These are phyloP conservation scores for Zaprionus capensis DNA, from an alignment of 1,140 invertebrate species.

Conservation along the genomic window DNA sequence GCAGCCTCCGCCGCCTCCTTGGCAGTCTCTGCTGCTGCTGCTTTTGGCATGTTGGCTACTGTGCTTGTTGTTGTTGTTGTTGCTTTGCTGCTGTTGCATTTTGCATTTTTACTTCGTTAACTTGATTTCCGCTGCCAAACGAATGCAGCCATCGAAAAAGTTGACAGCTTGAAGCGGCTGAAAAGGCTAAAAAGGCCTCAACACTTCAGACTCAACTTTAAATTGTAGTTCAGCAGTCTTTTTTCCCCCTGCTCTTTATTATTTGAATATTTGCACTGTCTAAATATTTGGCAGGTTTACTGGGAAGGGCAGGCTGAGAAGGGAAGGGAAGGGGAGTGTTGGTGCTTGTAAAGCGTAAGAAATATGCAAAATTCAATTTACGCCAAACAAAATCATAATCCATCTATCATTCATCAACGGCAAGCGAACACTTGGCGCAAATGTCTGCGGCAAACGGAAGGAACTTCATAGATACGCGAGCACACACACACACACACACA, in stretches of 20 bases:
- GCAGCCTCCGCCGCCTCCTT: neutral
- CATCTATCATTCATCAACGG: constrained; percentile 83
- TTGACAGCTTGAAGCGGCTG: constrained; percentile 66
- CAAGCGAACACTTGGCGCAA: constrained; percentile 62
- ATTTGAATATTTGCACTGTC: constrained; percentile 58
- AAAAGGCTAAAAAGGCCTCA: constrained; percentile 35
- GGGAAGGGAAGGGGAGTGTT: neutral
- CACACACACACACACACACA: constrained; percentile 55
- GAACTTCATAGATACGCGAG: constrained; percentile 78
- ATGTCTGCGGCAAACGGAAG: constrained; percentile 72
- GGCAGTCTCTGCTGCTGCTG: neutral
- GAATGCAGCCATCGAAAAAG: constrained; percentile 65
- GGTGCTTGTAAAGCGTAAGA: constrained; percentile 43
- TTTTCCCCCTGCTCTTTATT: constrained; percentile 7
- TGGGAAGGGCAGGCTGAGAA: neutral
- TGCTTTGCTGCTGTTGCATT: constrained; percentile 63
- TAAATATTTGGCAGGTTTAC: constrained; percentile 35
- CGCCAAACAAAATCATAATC: constrained; percentile 84
- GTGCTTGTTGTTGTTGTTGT: constrained; percentile 30
- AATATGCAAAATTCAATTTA: constrained; percentile 83
- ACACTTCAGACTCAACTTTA: constrained; percentile 37
- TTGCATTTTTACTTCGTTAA: constrained; percentile 81
- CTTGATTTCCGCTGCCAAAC: constrained; percentile 78
- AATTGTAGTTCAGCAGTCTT: constrained; percentile 37
- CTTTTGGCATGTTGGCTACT: constrained; percentile 19